Base-by-base conservation (phyloP, 92 coral and sea anemone genomes). In the Bergia puertoricense region DNA sequence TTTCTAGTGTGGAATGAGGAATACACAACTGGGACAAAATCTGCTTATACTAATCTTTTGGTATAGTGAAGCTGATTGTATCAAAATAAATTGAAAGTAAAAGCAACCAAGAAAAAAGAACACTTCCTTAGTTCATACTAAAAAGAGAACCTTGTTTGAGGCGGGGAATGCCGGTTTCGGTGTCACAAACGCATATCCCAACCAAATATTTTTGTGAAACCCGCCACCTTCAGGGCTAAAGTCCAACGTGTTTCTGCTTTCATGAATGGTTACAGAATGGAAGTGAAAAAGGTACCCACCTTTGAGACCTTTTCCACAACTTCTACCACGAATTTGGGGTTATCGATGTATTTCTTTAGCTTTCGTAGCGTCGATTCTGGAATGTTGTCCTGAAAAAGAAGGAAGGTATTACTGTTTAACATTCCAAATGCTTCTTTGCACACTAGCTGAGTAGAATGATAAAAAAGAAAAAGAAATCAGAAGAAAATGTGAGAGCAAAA, bases 261-360 rank as follows among this genome's bases (percentile, higher is more conserved):
- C 23, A 85, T 2, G 82, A n/a, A 30, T 41, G 56, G 42, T 8
- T 50, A 79, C 66, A 57, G 44, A 54, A 11, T 54, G 59, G 59
- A 22, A 13, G 43, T 7, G 8, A 1, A 5, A 11, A 9, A 30
- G 23, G 18, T 5, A 39, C 87, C 50, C 65, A 96, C 98, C 96
- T 96, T 96, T 39, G 99, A 96, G 4, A 96, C 98, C 85, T 96
- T 96, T 85, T 96, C 99, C 73, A 96, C 99, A 50, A 92, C 95
- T 76, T 96, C 99, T 14, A 95, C 96, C 36, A 95, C 93, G 82
- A 96, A 96, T 79, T 96, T 96, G 41, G 99, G 99, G 84, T 96
- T 96, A 79, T 96, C 99, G 67, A 96, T 96, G 94, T 96, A 96
- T 68, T 96, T 96, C 87, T 96, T 96, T 36, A 96, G 93, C 75